Base-by-base conservation (phyloP, 2,888 invertebrate species). In the Drosophila recens region DNA sequence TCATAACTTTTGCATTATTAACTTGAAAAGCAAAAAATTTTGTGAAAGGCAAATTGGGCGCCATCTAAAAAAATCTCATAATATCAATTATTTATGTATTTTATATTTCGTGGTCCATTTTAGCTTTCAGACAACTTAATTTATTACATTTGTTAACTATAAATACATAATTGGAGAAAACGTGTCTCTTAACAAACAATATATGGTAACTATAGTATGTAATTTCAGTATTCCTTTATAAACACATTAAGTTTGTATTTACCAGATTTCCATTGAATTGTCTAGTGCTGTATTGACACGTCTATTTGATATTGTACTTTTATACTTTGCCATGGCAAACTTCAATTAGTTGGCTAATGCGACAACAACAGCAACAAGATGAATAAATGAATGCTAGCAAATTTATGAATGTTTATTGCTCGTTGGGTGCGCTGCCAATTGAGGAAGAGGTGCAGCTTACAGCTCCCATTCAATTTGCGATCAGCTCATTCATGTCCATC, bases 391-490 rank as follows among this genome's bases (percentile, higher is more conserved):
- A 62, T 71, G 64, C 43, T 56, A 45, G 75, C 80, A 63, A 71
- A 86, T 72, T 71, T 80, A 77, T 77, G 71, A 80, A 75, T 80
- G 71, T 69, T 84, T 77, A 77, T 76, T 46, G 40, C 52, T 20
- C 43, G 59, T 67, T 80, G 82, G 87, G 83, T 84, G 89, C 68
- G 83, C 67, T 75, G 63, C 33, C 61, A 71, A 83, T 83, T 84
- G 75, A 78, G 83, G 87, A 83, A 83, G 53, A 84, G 83, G 83
- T 83, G 83, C 89, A 83, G 82, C 68, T 58, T 57, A n/a, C 56
- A 51, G 53, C 58, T 34, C 1, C 61, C 52, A 64, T 68, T 74
- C 58, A 34, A 63, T 58, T 40, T 51, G 49, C 53, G 49, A 58
- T 48, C 76, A 43, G 17, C 76, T 52, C 52, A 57, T 20, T 58